Evolutionary conservation across 2,888 invertebrate genomes (phyloP).

Genomic region (Tribolium freemani): DNA sequence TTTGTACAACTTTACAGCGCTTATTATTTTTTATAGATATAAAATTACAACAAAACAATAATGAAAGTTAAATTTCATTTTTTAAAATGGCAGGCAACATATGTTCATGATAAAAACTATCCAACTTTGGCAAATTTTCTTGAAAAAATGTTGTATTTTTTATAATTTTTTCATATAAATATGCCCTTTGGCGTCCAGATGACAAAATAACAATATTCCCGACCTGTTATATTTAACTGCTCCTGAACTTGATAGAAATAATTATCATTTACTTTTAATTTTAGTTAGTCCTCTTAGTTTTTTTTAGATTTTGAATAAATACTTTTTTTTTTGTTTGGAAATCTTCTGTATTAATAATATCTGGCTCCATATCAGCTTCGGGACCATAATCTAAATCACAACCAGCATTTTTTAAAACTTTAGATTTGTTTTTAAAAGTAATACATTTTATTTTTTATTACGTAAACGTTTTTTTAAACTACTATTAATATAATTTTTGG

Average conservation of each 20-base stretch:
- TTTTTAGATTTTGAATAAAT: neutral
- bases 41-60: no score
- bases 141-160: neutral
- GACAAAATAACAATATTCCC: neutral
- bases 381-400: neutral
- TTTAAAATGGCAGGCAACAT: neutral
- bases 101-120: neutral
- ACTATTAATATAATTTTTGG: neutral
- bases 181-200: neutral
- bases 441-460: neutral
- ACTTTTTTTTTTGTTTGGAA: neutral
- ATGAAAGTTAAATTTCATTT: neutral
- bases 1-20: no score
- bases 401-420: neutral
- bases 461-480: neutral
- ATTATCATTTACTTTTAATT: neutral
- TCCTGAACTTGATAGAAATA: constrained; percentile 1
- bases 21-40: no score
- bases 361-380: neutral
- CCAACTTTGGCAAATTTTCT: neutral
- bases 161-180: neutral
- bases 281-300: neutral
- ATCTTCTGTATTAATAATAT: neutral
- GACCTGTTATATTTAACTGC: neutral
- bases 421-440: neutral